Percentiles rank a stretch among this genome's conserved stretches.
phyloP scores from a whole-genome alignment of 2,888 invertebrate genomes.

The Sinelater perroti region DNA sequence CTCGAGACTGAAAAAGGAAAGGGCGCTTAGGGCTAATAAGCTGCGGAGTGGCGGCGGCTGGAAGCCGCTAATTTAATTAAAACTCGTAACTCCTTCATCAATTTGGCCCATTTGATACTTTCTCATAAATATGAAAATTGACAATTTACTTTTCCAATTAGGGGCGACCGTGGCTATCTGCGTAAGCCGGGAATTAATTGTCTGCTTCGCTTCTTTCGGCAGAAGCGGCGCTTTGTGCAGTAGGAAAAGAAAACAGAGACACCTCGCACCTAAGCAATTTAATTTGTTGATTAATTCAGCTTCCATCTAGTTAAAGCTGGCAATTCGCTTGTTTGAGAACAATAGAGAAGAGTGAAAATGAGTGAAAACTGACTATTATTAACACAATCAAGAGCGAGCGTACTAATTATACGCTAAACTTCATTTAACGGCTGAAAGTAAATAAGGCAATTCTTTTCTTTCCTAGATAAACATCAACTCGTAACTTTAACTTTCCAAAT shows the following conservation, averaged over 20 bases:
- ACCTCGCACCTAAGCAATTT: no score
- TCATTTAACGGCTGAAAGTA: no score
- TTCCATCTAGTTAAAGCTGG: no score
- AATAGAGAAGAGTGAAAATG: conserved; percentile 8
- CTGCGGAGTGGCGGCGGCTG: neutral
- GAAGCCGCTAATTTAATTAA: conserved; percentile 17
- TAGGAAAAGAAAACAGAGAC: no score
- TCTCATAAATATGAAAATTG: conserved; percentile 30
- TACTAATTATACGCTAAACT: no score
- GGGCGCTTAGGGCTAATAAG: neutral
- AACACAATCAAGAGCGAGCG: no score
- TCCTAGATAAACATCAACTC: no score
- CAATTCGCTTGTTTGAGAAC: neutral
- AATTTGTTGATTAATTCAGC: no score
- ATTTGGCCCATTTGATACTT: conserved; percentile 19
- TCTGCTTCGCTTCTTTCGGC: no score
- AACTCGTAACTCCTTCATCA: conserved; percentile 16
- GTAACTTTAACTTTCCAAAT: no score
- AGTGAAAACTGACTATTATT: neutral
- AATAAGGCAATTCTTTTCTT: no score
- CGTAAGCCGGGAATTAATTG: conserved; percentile 1
- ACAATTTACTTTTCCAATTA: conserved; percentile 25
- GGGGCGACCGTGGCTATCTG: conserved; percentile 3
- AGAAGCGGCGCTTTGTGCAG: no score
- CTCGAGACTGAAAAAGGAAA: conserved; percentile 67